Evolutionary conservation across 1,140 invertebrate genomes (phyloP).

Genomic region (Diorhabda elongata): DNA sequence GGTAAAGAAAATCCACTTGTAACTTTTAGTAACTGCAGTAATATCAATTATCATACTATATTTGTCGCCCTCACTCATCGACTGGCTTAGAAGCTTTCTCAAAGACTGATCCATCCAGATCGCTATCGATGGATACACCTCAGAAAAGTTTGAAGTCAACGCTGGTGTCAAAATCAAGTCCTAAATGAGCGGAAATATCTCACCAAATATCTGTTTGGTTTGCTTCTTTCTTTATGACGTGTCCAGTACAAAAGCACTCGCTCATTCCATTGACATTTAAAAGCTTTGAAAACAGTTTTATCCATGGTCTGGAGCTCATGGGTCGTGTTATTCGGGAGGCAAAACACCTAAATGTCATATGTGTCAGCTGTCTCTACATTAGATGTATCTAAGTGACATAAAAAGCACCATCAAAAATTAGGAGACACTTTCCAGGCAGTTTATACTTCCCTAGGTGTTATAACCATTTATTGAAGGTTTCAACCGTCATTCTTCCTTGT

Average conservation of each 20-base stretch:
- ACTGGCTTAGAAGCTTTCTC: too few species aligned
- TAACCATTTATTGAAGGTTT: conserved; percentile 40
- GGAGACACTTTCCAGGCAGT: conserved; percentile 29
- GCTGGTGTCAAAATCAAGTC: too few species aligned
- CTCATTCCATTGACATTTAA: conserved; percentile 23
- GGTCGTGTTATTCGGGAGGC: conserved; percentile 33
- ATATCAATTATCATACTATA: too few species aligned
- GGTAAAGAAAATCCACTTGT: too few species aligned
- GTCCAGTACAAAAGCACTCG: conserved; percentile 16
- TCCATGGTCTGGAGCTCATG: conserved; percentile 48
- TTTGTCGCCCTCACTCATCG: too few species aligned
- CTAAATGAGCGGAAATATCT: too few species aligned
- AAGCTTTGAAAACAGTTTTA: conserved; percentile 37
- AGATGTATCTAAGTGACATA: background rate
- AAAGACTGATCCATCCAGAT: too few species aligned
- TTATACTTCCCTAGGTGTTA: conserved; percentile 34
- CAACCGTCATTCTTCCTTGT: conserved; percentile 44
- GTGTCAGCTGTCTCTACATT: conserved; percentile 23
- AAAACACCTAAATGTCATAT: too few species aligned
- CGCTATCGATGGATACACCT: too few species aligned
- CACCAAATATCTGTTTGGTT: conserved; percentile 17
- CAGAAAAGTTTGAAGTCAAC: too few species aligned
- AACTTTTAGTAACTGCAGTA: too few species aligned
- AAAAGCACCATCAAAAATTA: conserved; percentile 46
- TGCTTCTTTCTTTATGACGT: background rate